Evolutionary conservation across 92 coral and sea anemone species (phyloP), one percentile per base, ranked within the genome.

Genomic region (Blastomussa wellsi): DNA sequence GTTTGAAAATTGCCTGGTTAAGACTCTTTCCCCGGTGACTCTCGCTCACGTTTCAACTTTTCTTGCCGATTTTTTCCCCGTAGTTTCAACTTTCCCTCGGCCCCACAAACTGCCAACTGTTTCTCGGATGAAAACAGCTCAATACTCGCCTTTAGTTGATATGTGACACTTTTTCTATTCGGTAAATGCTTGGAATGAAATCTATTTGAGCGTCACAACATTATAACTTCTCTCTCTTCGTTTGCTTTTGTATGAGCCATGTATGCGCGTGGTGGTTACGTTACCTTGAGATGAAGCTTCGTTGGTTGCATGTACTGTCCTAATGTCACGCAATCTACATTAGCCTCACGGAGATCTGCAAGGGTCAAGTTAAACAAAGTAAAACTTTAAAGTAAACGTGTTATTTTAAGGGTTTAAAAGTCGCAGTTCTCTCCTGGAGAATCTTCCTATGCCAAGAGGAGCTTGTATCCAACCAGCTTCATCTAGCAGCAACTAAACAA

Each of bases 291-390:
- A 85, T 97, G 99, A 48, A 88, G 89, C 80, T 91, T 95, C 35
- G 99, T 97, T 15, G 99, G 99, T 55, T 95, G 98, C 99, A 97
- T 97, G 67, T 97, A 97, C 89, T 97, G 99, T 12, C 99, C 99
- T 67, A 97, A 88, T 2, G 99, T 97, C 79, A 97, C 70, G 83
- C 99, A 97, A 79, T 97, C 98, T 7, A 97, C 99, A 20, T 89
- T 90, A 53, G 90, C 94, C 49, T 90, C 90, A 59, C 98, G 91
- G 60, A 97, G 91, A 84, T 97, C 99, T 97, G 84, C n/a, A n/a
- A n/a, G n/a, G n/a, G n/a, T 60, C 55, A 28, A 73, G 33, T 24
- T 17, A 73, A 59, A 0, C 8, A 26, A 5, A 14, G 26, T 20
- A 0, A 4, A 4, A 20, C 24, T 55, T 1, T 0, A 52, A 7